Percentiles rank a stretch among this genome's conserved stretches.
Evolutionary conservation across 2,113 vertebrate species (phyloP).

Genomic region (Chamaea fasciata): DNA sequence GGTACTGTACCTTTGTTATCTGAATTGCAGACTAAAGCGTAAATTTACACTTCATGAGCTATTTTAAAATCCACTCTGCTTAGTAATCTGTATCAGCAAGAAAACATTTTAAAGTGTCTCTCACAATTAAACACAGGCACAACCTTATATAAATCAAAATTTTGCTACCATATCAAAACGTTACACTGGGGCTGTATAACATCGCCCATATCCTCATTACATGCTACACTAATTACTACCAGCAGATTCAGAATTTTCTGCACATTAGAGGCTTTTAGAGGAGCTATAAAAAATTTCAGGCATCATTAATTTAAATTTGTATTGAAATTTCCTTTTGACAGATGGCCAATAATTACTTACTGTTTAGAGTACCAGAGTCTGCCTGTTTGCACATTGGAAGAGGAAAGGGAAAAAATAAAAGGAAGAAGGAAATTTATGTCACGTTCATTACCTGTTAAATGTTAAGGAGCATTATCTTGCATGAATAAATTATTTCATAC

Average conservation of each 20-base stretch:
- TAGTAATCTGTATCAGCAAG: conserved; percentile 76
- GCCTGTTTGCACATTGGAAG: conserved; percentile 81
- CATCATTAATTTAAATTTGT: conserved; percentile 88
- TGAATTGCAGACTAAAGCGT: conserved; percentile 35
- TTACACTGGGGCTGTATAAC: conserved; percentile 77
- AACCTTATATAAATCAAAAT: conserved; percentile 80
- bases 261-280: conserved; percentile 86
- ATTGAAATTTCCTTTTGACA: conserved; percentile 86
- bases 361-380: conserved; percentile 80
- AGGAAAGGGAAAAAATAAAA: conserved; percentile 81
- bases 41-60: conserved; percentile 68
- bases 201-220: conserved; percentile 79
- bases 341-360: conserved; percentile 88
- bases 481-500: conserved; percentile 80
- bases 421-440: conserved; percentile 80
- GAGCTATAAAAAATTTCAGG: conserved; percentile 85
- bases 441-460: conserved; percentile 83
- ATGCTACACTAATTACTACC: conserved; percentile 86
- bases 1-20: conserved; percentile 25
- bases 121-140: conserved; percentile 76
- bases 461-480: conserved; percentile 78
- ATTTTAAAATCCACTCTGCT: conserved; percentile 65
- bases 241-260: conserved; percentile 82
- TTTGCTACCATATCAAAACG: conserved; percentile 81
- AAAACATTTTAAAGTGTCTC: conserved; percentile 74